Evolutionary conservation across 2,113 vertebrate species (phyloP).

Genomic region (Gasterosteus aculeatus): DNA sequence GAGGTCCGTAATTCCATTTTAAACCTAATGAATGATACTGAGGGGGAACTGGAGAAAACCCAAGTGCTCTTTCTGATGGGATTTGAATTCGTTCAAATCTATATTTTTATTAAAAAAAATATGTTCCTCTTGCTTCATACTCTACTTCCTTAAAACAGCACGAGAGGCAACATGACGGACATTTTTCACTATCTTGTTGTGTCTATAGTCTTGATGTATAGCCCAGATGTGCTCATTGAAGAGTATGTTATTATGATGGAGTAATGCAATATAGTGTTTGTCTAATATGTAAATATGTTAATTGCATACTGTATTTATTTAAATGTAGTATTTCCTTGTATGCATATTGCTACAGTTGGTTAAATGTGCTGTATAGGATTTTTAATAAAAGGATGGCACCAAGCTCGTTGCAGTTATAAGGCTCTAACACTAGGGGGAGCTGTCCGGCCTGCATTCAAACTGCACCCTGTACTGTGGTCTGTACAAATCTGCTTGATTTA

Average conservation of each 20-base stretch:
- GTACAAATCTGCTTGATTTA: not conserved
- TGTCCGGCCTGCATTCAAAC: constrained; percentile 12
- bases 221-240: constrained; percentile 17
- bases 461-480: not conserved
- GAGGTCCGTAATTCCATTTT: not conserved
- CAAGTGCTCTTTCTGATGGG: constrained; percentile 71
- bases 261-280: constrained; percentile 40
- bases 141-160: constrained; percentile 15
- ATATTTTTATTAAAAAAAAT: constrained; percentile 41
- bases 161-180: not conserved
- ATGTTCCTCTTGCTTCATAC: constrained; percentile 2
- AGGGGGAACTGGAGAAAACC: constrained; percentile 42
- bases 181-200: constrained; percentile 20
- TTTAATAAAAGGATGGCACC: constrained; percentile 45
- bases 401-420: constrained; percentile 33
- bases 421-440: constrained; percentile 53
- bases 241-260: constrained; percentile 18
- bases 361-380: constrained; percentile 41
- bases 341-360: constrained; percentile 44
- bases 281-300: constrained; percentile 62
- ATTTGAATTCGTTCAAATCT: constrained; percentile 28
- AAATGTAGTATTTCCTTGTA: constrained; percentile 39
- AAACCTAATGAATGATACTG: constrained; percentile 14
- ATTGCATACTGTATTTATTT: constrained; percentile 54
- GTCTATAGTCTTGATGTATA: constrained; percentile 17